Base-by-base conservation (phyloP, 2,113 vertebrate genomes). In the Collichthys lucidus region DNA sequence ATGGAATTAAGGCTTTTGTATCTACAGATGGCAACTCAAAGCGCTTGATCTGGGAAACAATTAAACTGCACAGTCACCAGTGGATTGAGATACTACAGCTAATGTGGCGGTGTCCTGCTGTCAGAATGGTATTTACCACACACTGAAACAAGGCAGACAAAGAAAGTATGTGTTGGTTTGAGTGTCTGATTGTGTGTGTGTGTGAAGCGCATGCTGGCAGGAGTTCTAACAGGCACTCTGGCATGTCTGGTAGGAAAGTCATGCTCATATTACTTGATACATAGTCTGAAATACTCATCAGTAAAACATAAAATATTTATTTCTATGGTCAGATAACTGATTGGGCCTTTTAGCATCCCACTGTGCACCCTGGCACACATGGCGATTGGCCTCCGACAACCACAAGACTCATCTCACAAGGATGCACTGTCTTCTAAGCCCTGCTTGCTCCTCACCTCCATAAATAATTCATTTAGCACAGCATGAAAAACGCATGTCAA, bases 11-110 rank as follows among this genome's bases (percentile, higher is more conserved):
- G 74, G 68, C 79, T 68, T 76, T 85, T 11, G n/a, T 70, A 46
- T 84, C 60, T 72, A 63, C 67, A 91, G 71, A 89, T 75, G 82
- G 74, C 71, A 75, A 84, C 88, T 92, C 88, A 85, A 95, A 93
- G 89, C 74, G 90, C 92, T 93, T 95, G 95, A 96, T 94, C 93
- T 62, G 29, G 68, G 80, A 96, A 96, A 95, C 93, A 96, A 96
- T 96, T 96, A 95, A 91, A 95, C 88, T 93, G 93, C 94, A 91
- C 95, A 95, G 95, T 95, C 73, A 94, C 95, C 90, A 95, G 93
- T 95, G 92, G 86, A 92, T 91, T 69, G 86, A 92, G 92, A 94
- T 91, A 93, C 92, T 95, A 95, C 95, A 93, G 35, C 85, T 96
- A 94, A 96, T 96, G 95, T 93, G 85, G 22, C 91, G 93, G 94